phyloP scores from a whole-genome alignment of 1,140 invertebrate genomes.

The Paraescarpia echinospica region DNA sequence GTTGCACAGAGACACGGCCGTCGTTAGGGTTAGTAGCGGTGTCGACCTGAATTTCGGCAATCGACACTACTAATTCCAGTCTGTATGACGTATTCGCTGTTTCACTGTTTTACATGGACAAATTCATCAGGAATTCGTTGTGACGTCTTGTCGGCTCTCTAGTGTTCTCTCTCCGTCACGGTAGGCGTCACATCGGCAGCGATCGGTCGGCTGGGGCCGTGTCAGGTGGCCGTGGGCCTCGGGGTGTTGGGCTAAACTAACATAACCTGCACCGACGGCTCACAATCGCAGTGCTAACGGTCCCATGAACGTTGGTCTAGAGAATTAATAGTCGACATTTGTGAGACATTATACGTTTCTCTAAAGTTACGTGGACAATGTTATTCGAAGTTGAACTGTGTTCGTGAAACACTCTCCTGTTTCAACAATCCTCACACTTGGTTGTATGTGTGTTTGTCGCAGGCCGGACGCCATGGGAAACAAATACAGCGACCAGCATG shows the following conservation, averaged over 20 bases:
- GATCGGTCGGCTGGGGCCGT: neutral
- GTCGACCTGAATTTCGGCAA: neutral
- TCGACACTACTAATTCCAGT: neutral
- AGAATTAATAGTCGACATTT: neutral
- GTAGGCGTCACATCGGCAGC: neutral
- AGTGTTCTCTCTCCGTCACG: neutral
- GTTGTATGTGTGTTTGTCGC: no score
- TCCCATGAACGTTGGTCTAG: neutral
- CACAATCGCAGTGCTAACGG: neutral
- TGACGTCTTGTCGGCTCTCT: neutral
- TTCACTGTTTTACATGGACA: neutral
- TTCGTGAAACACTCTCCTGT: neutral
- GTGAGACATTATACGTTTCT: neutral
- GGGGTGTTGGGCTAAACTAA: neutral
- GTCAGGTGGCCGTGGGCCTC: neutral
- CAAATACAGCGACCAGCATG: neutral
- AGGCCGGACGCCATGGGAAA: neutral
- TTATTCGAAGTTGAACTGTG: neutral
- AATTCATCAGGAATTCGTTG: neutral
- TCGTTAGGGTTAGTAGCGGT: neutral
- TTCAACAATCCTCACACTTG: neutral
- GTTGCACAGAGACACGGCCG: neutral
- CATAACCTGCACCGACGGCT: neutral
- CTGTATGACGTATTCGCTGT: neutral
- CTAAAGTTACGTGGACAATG: neutral